Base-by-base conservation (phyloP, 2,888 invertebrate species). In the Vanessa cardui region DNA sequence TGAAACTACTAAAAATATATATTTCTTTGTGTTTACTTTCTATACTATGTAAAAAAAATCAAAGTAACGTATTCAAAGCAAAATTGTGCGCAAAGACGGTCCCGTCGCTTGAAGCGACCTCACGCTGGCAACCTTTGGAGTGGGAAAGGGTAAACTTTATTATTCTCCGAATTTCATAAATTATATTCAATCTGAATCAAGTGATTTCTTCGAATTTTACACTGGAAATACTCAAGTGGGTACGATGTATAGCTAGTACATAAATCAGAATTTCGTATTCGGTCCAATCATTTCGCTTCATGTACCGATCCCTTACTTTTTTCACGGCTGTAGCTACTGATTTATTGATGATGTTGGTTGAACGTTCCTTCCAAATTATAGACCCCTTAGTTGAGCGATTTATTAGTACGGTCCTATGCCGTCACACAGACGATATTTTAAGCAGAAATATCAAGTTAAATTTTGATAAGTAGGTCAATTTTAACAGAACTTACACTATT, bases 301-400 rank as follows among this genome's bases (percentile, higher is more conserved):
- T 58, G 62, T 68, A 54, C 49, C 64, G 46, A 62, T 64, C 66
- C 60, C 52, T 67, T 54, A 62, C 45, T 62, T 71, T 71, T 66
- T 66, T 64, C 62, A 47, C 45, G 59, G 50, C 49, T 44, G 56
- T 66, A 59, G 66, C 47, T 61, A 64, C 72, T 66, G 72, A 71
- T 72, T 72, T 72, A 71, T 72, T 64, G 66, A 70, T 67, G 64
- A 68, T 68, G 65, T 70, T 70, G 68, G 64, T 62, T 64, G 49
- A 64, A 66, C 64, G 63, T 71, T 66, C 60, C 21, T 71, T 64
- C 64, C 64, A 66, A 66, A 71, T 72, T 70, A 71, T 71, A 45
- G 66, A 58, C 66, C 64, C n/a, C 66, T 64, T 68, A 62, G 68
- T 61, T 61, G 64, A 60, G 46, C 61, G 50, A 56, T 50, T 52